A percentile compares a stretch with the other conserved stretches of the same genome.
phyloP scores from a whole-genome alignment of 1,140 invertebrate genomes.

The Cylas formicarius region DNA sequence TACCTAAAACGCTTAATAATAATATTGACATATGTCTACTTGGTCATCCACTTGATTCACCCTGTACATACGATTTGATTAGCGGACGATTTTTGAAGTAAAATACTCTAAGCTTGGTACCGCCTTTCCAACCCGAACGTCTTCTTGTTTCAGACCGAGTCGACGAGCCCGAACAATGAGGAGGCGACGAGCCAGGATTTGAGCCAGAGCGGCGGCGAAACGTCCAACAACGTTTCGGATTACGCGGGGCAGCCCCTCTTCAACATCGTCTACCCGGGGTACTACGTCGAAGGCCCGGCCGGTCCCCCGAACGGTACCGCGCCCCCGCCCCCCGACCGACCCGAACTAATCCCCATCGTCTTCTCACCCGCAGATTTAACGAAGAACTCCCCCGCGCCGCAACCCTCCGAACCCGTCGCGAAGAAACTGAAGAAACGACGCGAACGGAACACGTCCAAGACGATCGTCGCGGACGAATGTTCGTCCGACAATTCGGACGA shows the following conservation, averaged over 20 bases:
- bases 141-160: slow-evolving; percentile 34
- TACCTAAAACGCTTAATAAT: too few relatives aligned
- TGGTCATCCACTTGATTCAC: too few relatives aligned
- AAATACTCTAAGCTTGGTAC: neutral
- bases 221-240: slow-evolving; percentile 27
- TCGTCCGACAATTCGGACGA: slow-evolving; percentile 31
- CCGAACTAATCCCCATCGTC: slow-evolving; percentile 6
- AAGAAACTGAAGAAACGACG: slow-evolving; percentile 32
- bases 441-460: slow-evolving; percentile 32
- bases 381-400: slow-evolving; percentile 6
- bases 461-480: slow-evolving; percentile 9
- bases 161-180: slow-evolving; percentile 39
- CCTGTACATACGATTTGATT: too few relatives aligned
- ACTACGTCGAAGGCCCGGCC: slow-evolving; percentile 28
- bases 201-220: slow-evolving; percentile 27
- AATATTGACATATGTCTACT: too few relatives aligned
- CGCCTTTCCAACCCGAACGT: neutral
- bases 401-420: slow-evolving; percentile 8
- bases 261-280: slow-evolving; percentile 34
- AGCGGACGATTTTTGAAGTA: too few relatives aligned
- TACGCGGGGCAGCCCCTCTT: slow-evolving; percentile 25
- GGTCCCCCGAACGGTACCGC: slow-evolving; percentile 20
- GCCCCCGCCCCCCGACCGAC: slow-evolving; percentile 3
- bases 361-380: slow-evolving; percentile 19
- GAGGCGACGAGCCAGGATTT: slow-evolving; percentile 34